Evolutionary conservation across 1,140 invertebrate genomes (phyloP).

Genomic region (Calycopis cecrops): DNA sequence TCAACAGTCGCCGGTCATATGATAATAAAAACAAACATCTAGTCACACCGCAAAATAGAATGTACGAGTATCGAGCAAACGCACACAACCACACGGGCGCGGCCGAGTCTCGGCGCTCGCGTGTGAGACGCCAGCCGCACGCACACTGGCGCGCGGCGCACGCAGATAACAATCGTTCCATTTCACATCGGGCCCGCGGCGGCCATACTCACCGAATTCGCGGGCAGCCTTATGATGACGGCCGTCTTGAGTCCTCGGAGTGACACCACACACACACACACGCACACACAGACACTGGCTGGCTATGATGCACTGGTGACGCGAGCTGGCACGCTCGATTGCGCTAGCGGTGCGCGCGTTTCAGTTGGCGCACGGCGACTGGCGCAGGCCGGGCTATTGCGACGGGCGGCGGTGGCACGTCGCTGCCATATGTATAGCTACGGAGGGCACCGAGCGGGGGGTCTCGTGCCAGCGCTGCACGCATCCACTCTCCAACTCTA

Average conservation of each 20-base stretch:
- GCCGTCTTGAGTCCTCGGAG: conserved; percentile 59
- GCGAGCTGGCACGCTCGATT: conserved; percentile 52
- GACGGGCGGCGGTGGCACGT: conserved; percentile 57
- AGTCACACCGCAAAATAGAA: conserved; percentile 68
- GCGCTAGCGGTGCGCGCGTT: conserved; percentile 69
- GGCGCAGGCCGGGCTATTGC: conserved; percentile 69
- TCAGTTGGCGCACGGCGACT: conserved; percentile 71
- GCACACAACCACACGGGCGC: conserved; percentile 43
- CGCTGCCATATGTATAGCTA: conserved; percentile 65
- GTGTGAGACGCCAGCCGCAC: conserved; percentile 30
- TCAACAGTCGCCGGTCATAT: conserved; percentile 61
- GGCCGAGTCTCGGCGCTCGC: conserved; percentile 59
- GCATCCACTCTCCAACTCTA: conserved; percentile 52
- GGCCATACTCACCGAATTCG: conserved; percentile 67
- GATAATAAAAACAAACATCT: conserved; percentile 74
- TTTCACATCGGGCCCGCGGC: conserved; percentile 67
- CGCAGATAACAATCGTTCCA: conserved; percentile 72
- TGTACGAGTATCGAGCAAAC: conserved; percentile 66
- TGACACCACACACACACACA: conserved; percentile 45
- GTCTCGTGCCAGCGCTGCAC: conserved; percentile 50
- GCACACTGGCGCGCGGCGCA: conserved; percentile 39
- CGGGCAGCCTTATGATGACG: conserved; percentile 70
- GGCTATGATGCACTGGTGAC: conserved; percentile 33
- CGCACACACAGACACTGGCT: conserved; percentile 26
- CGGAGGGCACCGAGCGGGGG: conserved; percentile 60